A percentile compares a stretch with the other conserved stretches of the same genome.
These are phyloP conservation scores for Enteromius fasciolatus DNA, from an alignment of 2,797 vertebrate genomes.

Conservation along the genomic window DNA sequence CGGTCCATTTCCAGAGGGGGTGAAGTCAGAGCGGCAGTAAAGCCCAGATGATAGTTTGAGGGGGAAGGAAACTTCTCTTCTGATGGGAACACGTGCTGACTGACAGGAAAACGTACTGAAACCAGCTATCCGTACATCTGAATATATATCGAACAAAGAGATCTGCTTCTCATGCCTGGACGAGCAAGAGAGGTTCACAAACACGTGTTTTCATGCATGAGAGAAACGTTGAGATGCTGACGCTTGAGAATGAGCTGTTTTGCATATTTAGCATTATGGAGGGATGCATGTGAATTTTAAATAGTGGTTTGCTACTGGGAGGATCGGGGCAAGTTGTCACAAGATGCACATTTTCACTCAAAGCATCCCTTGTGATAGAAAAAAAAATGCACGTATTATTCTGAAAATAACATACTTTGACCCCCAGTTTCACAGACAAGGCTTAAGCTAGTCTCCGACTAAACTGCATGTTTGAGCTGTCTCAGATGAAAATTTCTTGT, in stretches of 20 bases:
- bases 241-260: not conserved
- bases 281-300: not conserved
- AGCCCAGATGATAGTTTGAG: slow-evolving; percentile 54
- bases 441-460: too few species aligned
- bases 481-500: too few species aligned
- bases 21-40: slow-evolving; percentile 51
- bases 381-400: not conserved
- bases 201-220: not conserved
- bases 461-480: too few species aligned
- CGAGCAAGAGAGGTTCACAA: too few species aligned
- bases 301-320: not conserved
- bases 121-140: not conserved
- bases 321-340: slow-evolving; percentile 2
- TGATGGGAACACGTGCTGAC: slow-evolving; percentile 28
- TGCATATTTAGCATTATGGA: not conserved
- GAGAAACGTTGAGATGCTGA: not conserved
- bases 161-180: not conserved
- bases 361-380: not conserved
- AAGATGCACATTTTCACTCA: not conserved
- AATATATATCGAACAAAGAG: not conserved
- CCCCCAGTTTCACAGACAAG: too few species aligned
- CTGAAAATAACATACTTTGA: not conserved
- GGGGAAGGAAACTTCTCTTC: slow-evolving; percentile 12
- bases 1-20: slow-evolving; percentile 58
- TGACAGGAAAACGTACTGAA: not conserved